phyloP scores from a whole-genome alignment of 2,797 vertebrate genomes.

The Notolabrus celidotus region DNA sequence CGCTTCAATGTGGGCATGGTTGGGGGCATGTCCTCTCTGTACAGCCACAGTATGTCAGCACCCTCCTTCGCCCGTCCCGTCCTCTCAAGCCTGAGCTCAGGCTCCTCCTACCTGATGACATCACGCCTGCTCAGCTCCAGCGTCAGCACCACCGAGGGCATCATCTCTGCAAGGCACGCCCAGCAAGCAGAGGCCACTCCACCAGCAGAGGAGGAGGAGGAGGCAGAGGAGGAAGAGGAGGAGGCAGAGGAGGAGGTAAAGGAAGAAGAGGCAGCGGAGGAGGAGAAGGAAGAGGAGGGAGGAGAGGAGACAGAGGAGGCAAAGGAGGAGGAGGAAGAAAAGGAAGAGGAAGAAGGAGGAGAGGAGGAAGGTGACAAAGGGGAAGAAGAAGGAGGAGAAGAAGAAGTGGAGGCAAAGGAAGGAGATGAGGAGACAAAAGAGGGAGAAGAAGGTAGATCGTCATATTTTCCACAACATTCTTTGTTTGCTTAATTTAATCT shows the following conservation, averaged over 20 bases:
- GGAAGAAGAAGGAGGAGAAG: conserved; percentile 21
- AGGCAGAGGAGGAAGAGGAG: conserved; percentile 76
- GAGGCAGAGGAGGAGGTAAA: conserved; percentile 30
- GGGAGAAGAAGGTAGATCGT: conserved; percentile 62
- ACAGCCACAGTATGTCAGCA: conserved; percentile 72
- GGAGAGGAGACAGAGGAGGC: conserved; percentile 81
- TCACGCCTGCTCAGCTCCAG: conserved; percentile 81
- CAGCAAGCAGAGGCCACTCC: conserved; percentile 88
- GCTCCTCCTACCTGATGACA: conserved; percentile 81
- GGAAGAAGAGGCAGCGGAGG: conserved; percentile 28
- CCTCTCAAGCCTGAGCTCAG: conserved; percentile 85
- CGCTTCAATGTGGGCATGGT: conserved; percentile 87
- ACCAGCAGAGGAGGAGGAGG: conserved; percentile 84
- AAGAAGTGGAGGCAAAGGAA: conserved; percentile 78
- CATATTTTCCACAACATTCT: background rate
- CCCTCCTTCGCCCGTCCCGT: conserved; percentile 82
- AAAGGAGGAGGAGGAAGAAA: conserved; percentile 37
- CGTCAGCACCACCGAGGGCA: conserved; percentile 88
- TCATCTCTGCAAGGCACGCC: conserved; percentile 86
- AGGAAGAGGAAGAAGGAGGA: conserved; percentile 14
- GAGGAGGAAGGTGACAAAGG: conserved; percentile 50
- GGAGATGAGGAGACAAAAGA: conserved; percentile 43
- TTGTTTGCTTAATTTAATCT: background rate
- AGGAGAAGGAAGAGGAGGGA: conserved; percentile 45
- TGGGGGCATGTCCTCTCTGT: conserved; percentile 83